Conservation (phyloP, 2,797 vertebrate genomes). For the Megalops cyprinoides region DNA sequence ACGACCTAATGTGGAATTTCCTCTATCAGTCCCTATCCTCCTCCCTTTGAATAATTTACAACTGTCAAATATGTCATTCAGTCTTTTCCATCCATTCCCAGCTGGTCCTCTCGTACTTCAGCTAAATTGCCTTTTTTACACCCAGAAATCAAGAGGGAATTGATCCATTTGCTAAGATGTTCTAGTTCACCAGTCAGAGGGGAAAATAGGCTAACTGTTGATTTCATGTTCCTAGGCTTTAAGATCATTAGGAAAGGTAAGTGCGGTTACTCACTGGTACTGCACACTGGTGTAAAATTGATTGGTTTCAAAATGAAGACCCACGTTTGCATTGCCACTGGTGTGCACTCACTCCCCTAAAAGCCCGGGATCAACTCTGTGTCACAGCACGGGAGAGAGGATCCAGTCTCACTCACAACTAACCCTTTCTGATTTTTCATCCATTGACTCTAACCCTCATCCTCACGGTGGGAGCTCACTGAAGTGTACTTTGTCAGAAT, state of each 20-base stretch:
- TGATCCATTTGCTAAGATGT: conserved; percentile 75
- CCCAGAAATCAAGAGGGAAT: conserved; percentile 73
- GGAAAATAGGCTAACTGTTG: conserved; percentile 60
- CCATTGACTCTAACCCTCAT: neutral
- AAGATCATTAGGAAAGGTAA: conserved; percentile 65
- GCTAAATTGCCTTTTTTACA: conserved; percentile 77
- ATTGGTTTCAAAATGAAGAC: conserved; percentile 50
- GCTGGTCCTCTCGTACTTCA: conserved; percentile 66
- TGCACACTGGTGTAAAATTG: conserved; percentile 39
- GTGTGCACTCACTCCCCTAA: conserved; percentile 35
- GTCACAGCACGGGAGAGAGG: neutral
- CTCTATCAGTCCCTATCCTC: neutral
- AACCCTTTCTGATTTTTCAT: neutral
- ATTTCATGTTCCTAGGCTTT: conserved; percentile 71
- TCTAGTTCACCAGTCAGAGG: conserved; percentile 70
- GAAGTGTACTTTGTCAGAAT: neutral
- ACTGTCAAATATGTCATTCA: neutral
- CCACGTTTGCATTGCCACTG: conserved; percentile 36
- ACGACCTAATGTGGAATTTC: neutral
- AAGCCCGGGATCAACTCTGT: conserved; percentile 33
- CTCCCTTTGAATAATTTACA: conserved; percentile 41
- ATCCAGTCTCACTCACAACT: neutral
- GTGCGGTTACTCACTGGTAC: neutral
- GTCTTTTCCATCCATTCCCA: conserved; percentile 45
- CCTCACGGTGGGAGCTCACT: neutral